phyloP scores from a whole-genome alignment of 2,113 vertebrate genomes.

The Xerus inauris region DNA sequence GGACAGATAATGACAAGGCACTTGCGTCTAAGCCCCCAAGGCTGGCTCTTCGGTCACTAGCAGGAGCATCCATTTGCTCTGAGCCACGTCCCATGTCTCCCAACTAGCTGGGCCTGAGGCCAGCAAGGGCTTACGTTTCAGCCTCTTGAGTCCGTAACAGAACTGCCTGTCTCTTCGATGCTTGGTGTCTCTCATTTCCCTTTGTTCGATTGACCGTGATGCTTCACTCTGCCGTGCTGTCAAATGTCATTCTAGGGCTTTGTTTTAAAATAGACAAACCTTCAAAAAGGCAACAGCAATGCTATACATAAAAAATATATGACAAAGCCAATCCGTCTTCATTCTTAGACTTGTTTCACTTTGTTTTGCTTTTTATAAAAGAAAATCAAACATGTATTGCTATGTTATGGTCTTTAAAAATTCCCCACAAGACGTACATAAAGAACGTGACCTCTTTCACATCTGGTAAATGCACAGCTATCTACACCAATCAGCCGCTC shows the following conservation, averaged over 20 bases:
- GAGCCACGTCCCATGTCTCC: not conserved
- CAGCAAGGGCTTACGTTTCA: not conserved
- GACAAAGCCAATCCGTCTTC: not conserved
- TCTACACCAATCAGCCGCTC: not conserved
- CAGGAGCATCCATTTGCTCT: not conserved
- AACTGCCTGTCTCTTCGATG: not conserved
- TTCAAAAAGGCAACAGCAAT: not conserved
- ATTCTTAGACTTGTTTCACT: not conserved
- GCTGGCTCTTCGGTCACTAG: not conserved
- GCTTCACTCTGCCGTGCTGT: not conserved
- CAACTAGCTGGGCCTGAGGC: not conserved
- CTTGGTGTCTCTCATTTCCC: slow-evolving; percentile 35
- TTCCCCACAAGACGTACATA: not conserved
- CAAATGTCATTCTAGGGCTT: not conserved
- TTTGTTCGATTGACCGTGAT: not conserved
- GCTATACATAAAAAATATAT: not conserved
- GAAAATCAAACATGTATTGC: not conserved
- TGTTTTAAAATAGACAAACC: not conserved
- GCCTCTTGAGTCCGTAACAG: not conserved
- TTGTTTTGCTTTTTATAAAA: not conserved
- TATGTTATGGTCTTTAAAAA: not conserved
- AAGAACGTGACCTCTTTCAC: not conserved
- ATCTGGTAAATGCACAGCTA: not conserved
- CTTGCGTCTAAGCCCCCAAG: fast-evolving
- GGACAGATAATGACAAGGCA: not conserved